These are phyloP conservation scores for Eciton burchellii DNA, from an alignment of 1,140 invertebrate species.

Conservation along the genomic window DNA sequence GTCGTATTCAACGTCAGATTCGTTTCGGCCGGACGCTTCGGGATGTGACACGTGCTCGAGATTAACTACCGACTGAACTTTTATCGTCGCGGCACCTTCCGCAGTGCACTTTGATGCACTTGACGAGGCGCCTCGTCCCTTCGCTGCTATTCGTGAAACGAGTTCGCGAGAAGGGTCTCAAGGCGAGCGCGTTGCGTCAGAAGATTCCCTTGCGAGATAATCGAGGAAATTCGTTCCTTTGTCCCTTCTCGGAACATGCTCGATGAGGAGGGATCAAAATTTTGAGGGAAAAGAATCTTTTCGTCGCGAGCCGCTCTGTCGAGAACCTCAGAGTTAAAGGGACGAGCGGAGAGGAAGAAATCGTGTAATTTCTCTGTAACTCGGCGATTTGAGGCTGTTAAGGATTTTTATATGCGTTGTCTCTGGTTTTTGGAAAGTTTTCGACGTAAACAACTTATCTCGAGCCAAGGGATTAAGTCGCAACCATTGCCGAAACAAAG, in stretches of 20 bases:
- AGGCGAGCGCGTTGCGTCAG: background rate
- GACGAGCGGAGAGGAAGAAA: background rate
- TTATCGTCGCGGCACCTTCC: constrained; percentile 1
- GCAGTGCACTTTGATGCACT: constrained; percentile 4
- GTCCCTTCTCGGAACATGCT: background rate
- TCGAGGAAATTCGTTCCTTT: background rate
- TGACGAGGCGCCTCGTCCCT: background rate
- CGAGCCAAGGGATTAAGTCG: no score
- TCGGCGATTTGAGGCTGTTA: no score
- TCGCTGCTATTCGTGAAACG: background rate
- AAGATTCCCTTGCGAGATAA: background rate
- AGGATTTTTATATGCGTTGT: no score
- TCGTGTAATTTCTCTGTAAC: constrained; percentile 8
- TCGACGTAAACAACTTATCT: no score
- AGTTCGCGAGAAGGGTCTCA: background rate
- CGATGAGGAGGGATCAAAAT: background rate
- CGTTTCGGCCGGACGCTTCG: constrained; percentile 1
- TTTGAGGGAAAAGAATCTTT: background rate
- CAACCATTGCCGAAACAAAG: no score
- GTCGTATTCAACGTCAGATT: constrained; percentile 18
- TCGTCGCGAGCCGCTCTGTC: background rate
- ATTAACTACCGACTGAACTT: constrained; percentile 27
- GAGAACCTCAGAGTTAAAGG: no score
- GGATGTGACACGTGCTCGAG: background rate
- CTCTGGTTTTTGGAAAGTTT: no score